Conservation (phyloP, 1,140 invertebrate genomes). For the Grapholita molesta region DNA sequence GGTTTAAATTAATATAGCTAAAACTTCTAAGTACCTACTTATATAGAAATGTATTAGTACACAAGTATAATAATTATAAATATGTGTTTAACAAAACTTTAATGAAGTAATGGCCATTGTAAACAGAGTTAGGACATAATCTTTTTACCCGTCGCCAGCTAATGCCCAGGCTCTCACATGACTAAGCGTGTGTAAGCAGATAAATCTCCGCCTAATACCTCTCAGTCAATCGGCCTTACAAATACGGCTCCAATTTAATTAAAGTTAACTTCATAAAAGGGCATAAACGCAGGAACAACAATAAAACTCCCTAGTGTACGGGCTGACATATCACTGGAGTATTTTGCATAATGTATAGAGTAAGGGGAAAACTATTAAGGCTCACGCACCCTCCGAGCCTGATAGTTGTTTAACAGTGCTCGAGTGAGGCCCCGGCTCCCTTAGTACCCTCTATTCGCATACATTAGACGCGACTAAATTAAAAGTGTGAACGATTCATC, state of each 20-base stretch:
- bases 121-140: background rate
- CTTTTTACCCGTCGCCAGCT: constrained; percentile 4
- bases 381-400: constrained; percentile 52
- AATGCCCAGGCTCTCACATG: constrained; percentile 20
- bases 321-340: constrained; percentile 70
- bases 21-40: no score
- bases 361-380: constrained; percentile 72
- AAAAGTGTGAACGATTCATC: constrained; percentile 70
- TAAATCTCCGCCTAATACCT: constrained; percentile 65
- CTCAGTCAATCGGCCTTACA: constrained; percentile 66
- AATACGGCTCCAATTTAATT: constrained; percentile 74
- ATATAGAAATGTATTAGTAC: no score
- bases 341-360: constrained; percentile 76
- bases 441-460: constrained; percentile 57
- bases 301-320: constrained; percentile 71
- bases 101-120: background rate
- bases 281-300: constrained; percentile 70
- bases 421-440: constrained; percentile 30
- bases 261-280: constrained; percentile 74
- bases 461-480: constrained; percentile 74
- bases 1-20: no score
- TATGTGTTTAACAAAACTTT: background rate
- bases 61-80: background rate
- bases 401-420: constrained; percentile 71
- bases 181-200: constrained; percentile 47